Evolutionary conservation across 92 coral and sea anemone genomes (phyloP).

Genomic region (Heliopora coerulea): DNA sequence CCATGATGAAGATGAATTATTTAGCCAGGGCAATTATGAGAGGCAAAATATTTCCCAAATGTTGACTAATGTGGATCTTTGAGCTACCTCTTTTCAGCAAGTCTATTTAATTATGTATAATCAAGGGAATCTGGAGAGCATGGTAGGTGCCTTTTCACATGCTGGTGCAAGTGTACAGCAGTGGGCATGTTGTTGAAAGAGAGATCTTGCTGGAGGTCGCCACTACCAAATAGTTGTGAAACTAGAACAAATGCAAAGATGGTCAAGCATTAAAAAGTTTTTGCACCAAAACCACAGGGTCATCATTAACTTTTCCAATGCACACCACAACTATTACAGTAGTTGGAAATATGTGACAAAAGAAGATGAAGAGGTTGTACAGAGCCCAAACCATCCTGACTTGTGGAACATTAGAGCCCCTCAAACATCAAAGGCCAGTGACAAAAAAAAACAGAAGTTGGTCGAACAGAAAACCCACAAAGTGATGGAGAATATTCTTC

Average conservation of each 20-base stretch:
- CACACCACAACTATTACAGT: constrained; percentile 17
- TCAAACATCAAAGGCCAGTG: background rate
- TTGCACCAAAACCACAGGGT: background rate
- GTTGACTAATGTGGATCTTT: no score
- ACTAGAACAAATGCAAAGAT: constrained; percentile 10
- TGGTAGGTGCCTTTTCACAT: constrained; percentile 22
- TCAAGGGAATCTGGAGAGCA: constrained; percentile 39
- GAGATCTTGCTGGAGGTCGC: constrained; percentile 19
- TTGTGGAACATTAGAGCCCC: constrained; percentile 5
- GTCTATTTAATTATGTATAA: constrained; percentile 44
- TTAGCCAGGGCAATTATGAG: no score
- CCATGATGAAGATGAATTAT: no score
- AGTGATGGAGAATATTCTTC: background rate
- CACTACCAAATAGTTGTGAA: constrained; percentile 44
- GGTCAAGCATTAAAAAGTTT: background rate
- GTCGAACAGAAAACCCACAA: no score
- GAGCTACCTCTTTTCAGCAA: no score
- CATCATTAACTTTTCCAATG: background rate
- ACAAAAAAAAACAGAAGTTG: no score
- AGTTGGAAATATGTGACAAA: constrained; percentile 17
- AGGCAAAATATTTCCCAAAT: no score
- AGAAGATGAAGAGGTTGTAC: constrained; percentile 15
- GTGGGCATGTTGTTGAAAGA: constrained; percentile 38
- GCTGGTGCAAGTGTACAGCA: constrained; percentile 32
- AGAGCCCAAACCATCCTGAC: constrained; percentile 4